These are phyloP conservation scores for Scyliorhinus canicula DNA, from an alignment of 2,797 vertebrate species.

Conservation along the genomic window DNA sequence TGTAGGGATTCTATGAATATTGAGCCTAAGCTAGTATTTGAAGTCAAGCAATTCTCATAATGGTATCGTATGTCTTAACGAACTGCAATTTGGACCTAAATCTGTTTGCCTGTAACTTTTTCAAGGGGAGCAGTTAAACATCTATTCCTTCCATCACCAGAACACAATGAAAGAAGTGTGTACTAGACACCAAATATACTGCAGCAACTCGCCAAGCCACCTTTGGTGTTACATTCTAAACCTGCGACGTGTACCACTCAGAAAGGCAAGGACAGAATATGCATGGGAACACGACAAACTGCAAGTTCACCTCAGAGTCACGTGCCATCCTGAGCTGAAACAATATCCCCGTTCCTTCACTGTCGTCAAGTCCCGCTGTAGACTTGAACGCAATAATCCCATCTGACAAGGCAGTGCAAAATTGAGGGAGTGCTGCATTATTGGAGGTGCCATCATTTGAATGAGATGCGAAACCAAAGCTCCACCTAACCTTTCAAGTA, in stretches of 20 bases:
- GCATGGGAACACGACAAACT: too few species aligned
- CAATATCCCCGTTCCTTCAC: too few species aligned
- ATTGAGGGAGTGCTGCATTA: background rate
- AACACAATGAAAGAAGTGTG: too few species aligned
- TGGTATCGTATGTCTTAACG: background rate
- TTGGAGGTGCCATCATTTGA: background rate
- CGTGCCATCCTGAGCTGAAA: too few species aligned
- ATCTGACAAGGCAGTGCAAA: background rate
- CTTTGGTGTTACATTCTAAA: too few species aligned
- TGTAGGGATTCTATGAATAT: too few species aligned
- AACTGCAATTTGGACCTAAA: background rate
- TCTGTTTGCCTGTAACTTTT: background rate
- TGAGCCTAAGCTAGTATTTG: background rate
- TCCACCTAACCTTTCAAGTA: background rate
- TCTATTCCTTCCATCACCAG: too few species aligned
- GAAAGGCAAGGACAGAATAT: too few species aligned
- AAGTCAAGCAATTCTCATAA: background rate
- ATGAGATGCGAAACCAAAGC: background rate
- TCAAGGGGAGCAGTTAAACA: background rate
- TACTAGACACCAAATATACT: too few species aligned
- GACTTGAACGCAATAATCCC: background rate
- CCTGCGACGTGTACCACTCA: too few species aligned
- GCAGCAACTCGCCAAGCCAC: too few species aligned
- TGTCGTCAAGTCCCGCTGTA: background rate
- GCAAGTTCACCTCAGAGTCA: too few species aligned